Evolutionary conservation across 2,888 invertebrate genomes (phyloP).

Genomic region (Sarcophaga caerulescens): DNA sequence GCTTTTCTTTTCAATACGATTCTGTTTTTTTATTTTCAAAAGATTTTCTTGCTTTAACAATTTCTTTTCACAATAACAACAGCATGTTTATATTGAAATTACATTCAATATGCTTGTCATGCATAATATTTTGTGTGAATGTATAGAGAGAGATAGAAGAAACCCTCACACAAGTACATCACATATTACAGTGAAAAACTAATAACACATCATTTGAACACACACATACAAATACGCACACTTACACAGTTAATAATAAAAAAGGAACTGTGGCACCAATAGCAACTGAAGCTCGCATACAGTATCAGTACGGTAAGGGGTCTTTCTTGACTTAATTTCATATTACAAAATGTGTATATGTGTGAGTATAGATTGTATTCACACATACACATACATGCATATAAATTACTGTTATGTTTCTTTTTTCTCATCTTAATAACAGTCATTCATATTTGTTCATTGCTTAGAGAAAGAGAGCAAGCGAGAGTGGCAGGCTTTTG

Average conservation of each 20-base stretch:
- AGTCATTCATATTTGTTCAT: slow-evolving; percentile 54
- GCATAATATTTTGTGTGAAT: slow-evolving; percentile 52
- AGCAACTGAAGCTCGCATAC: not conserved
- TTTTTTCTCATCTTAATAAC: slow-evolving; percentile 29
- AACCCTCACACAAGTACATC: not conserved
- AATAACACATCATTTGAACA: slow-evolving; percentile 56
- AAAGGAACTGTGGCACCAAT: slow-evolving; percentile 15
- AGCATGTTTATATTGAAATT: slow-evolving; percentile 42
- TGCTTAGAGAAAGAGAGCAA: not conserved
- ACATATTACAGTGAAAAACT: slow-evolving; percentile 45
- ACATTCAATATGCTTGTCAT: slow-evolving; percentile 64
- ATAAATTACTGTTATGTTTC: slow-evolving; percentile 57
- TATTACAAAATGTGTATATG: not conserved
- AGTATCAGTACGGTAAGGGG: slow-evolving; percentile 21
- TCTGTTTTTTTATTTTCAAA: slow-evolving; percentile 26
- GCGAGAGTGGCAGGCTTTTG: not conserved
- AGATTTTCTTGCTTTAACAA: slow-evolving; percentile 4
- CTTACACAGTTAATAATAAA: not conserved
- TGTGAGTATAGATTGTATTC: not conserved
- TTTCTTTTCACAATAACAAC: slow-evolving; percentile 26
- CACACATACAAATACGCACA: not conserved
- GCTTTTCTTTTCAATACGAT: slow-evolving; percentile 11
- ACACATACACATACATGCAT: not conserved
- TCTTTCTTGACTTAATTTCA: slow-evolving; percentile 53
- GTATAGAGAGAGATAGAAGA: not conserved